Evolutionary conservation across 2,113 vertebrate genomes (phyloP).

Genomic region (Cyanoramphus novaezelandiae): DNA sequence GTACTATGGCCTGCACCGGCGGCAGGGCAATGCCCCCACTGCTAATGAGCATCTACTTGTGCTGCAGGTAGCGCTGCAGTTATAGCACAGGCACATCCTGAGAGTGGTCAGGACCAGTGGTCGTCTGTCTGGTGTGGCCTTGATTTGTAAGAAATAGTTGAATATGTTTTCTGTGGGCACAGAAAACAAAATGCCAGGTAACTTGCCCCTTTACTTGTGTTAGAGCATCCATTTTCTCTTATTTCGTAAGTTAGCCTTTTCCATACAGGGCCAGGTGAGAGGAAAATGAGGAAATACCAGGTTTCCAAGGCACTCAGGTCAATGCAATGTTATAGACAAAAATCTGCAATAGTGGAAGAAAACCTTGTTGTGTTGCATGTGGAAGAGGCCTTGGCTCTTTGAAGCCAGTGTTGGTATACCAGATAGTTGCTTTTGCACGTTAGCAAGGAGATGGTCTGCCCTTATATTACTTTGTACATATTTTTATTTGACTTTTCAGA

Average conservation of each 20-base stretch:
- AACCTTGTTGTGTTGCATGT: fast-evolving
- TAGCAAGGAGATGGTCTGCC: neutral
- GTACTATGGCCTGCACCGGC: fast-evolving
- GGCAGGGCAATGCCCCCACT: fast-evolving
- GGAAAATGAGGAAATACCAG: neutral
- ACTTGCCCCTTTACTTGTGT: neutral
- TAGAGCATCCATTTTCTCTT: neutral
- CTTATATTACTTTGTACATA: neutral
- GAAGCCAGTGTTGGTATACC: neutral
- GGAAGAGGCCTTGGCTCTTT: neutral
- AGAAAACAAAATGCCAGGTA: neutral
- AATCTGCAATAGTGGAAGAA: neutral
- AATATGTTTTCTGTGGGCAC: neutral
- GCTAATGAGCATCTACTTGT: fast-evolving
- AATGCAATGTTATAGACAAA: neutral
- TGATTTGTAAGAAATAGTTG: neutral
- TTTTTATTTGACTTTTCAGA: slow-evolving; percentile 42
- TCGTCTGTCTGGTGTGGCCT: neutral
- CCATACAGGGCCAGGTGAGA: neutral
- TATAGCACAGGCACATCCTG: neutral
- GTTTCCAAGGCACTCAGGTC: neutral
- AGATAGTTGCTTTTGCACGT: neutral
- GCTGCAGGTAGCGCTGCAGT: neutral
- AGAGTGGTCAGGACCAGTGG: neutral
- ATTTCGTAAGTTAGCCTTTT: neutral